Evolutionary conservation across 2,113 vertebrate species (phyloP).

Genomic region (Mohoua ochrocephala): DNA sequence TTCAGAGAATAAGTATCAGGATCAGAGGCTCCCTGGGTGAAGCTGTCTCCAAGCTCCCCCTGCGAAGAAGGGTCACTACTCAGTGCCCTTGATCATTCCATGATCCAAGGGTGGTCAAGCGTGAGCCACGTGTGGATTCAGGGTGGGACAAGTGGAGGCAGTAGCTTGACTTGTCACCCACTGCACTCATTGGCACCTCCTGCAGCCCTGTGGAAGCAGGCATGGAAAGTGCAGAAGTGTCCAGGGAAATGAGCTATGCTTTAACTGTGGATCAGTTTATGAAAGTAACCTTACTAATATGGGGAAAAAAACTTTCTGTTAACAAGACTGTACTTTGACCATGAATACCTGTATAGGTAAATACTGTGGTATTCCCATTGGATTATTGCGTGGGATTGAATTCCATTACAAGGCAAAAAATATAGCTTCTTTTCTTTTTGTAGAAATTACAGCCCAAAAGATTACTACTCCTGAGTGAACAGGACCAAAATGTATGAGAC

Average conservation of each 20-base stretch:
- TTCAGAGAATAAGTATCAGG: not conserved
- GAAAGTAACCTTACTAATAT: not conserved
- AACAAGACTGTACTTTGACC: not conserved
- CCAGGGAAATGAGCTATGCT: not conserved
- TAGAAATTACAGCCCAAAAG: not conserved
- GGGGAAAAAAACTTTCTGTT: not conserved
- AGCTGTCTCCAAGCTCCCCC: not conserved
- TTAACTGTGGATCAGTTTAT: not conserved
- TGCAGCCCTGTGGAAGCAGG: not conserved
- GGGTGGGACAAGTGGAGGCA: not conserved
- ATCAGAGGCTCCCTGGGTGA: not conserved
- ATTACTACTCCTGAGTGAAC: not conserved
- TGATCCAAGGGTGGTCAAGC: too few species aligned
- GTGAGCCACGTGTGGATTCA: fast-evolving
- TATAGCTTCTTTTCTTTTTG: not conserved
- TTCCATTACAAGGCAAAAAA: not conserved
- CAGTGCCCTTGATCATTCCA: not conserved
- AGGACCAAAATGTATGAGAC: not conserved
- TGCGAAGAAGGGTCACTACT: not conserved
- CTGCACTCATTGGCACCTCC: not conserved
- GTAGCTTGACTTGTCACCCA: not conserved
- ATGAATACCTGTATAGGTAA: not conserved
- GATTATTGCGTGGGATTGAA: not conserved
- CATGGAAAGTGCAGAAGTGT: not conserved
- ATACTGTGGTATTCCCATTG: not conserved